Evolutionary conservation across 2,113 vertebrate species (phyloP).

Genomic region (Opisthocomus hoazin): DNA sequence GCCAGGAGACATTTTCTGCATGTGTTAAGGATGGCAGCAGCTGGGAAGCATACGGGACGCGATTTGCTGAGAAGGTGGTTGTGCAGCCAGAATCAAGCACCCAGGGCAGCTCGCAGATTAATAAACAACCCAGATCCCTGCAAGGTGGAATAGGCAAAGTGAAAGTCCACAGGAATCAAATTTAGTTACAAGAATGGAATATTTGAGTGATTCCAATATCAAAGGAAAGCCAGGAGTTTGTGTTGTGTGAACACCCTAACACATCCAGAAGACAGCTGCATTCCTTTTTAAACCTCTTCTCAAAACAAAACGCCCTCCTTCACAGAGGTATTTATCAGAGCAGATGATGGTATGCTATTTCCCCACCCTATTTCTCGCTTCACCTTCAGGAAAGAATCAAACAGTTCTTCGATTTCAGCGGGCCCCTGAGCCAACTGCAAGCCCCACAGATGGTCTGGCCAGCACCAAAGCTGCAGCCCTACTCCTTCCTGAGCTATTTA

Average conservation of each 20-base stretch:
- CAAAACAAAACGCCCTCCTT: neutral
- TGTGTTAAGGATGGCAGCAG: slow-evolving; percentile 22
- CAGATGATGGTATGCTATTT: neutral
- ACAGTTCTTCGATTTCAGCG: neutral
- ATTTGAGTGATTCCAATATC: neutral
- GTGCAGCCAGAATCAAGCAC: neutral
- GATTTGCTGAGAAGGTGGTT: slow-evolving; percentile 11
- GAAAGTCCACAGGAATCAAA: neutral
- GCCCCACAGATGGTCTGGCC: neutral
- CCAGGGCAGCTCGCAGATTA: neutral
- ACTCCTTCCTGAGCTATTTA: neutral
- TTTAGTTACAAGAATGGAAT: neutral
- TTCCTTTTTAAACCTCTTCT: neutral
- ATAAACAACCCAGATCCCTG: neutral
- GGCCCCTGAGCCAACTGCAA: rapidly evolving
- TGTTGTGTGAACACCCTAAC: neutral
- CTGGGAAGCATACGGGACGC: neutral
- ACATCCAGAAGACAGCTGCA: too few species aligned
- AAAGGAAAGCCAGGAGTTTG: neutral
- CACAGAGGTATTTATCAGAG: neutral
- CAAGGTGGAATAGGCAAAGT: neutral
- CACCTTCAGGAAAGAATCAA: neutral
- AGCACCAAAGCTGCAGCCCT: neutral
- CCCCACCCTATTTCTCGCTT: neutral
- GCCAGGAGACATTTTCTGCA: neutral